Conservation (phyloP, 2,797 vertebrate species). For the Chelidonichthys spinosus region DNA sequence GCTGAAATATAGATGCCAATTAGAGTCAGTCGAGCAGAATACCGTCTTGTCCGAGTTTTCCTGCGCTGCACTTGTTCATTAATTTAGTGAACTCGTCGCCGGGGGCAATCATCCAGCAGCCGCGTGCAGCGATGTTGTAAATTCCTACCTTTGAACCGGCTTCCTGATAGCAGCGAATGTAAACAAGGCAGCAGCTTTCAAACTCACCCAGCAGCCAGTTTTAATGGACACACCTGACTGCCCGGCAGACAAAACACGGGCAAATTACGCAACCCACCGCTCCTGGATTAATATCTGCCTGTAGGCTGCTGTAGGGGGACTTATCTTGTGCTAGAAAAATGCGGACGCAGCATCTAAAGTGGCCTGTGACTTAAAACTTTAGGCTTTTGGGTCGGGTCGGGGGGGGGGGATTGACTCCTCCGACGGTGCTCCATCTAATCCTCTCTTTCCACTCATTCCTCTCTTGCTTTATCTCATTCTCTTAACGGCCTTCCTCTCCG, state of each 20-base stretch:
- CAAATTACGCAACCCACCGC: slow-evolving; percentile 49
- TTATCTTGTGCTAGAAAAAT: slow-evolving; percentile 22
- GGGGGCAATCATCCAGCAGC: slow-evolving; percentile 39
- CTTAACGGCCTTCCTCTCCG: slow-evolving; percentile 15
- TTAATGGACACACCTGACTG: slow-evolving; percentile 70
- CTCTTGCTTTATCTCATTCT: slow-evolving; percentile 32
- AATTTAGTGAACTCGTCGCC: slow-evolving; percentile 38
- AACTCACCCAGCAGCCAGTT: slow-evolving; percentile 51
- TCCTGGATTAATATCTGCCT: slow-evolving; percentile 56
- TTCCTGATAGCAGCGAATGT: slow-evolving; percentile 71
- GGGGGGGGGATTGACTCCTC: slow-evolving; percentile 29
- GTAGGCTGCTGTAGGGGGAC: background rate
- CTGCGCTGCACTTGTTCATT: slow-evolving; percentile 1
- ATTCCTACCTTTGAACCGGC: slow-evolving; percentile 78
- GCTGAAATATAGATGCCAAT: slow-evolving; percentile 61
- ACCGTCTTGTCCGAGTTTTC: slow-evolving; percentile 10
- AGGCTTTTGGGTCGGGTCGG: slow-evolving; percentile 15
- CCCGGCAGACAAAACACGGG: slow-evolving; percentile 74
- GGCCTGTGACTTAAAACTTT: slow-evolving; percentile 16
- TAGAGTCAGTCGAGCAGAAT: slow-evolving; percentile 53
- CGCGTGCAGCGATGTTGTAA: slow-evolving; percentile 43
- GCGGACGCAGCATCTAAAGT: slow-evolving; percentile 22
- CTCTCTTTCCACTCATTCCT: slow-evolving; percentile 21
- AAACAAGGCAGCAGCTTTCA: slow-evolving; percentile 75
- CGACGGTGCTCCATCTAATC: slow-evolving; percentile 38